A percentile compares a stretch with the other conserved stretches of the same genome.
Conservation (phyloP, 2,797 vertebrate species). For the Parauchenoglanis ngamensis region DNA sequence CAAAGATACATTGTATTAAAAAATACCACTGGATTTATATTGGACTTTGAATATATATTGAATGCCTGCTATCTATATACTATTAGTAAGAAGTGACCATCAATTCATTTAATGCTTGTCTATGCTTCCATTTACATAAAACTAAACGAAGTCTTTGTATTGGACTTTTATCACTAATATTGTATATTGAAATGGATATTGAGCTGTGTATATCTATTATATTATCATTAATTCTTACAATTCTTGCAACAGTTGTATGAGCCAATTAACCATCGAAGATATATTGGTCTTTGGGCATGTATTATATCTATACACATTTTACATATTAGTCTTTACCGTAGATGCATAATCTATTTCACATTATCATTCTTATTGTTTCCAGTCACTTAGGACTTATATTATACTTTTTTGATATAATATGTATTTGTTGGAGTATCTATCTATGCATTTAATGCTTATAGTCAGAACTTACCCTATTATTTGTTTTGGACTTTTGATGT, state of each 20-base stretch:
- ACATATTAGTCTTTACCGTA: background rate
- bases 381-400: background rate
- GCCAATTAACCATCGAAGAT: background rate
- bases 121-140: background rate
- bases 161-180: background rate
- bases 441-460: background rate
- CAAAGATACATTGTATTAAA: background rate
- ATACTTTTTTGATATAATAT: background rate
- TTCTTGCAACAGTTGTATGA: background rate
- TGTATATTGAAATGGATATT: background rate
- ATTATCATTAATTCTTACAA: background rate
- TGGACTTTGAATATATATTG: background rate
- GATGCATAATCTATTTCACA: background rate
- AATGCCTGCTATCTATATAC: background rate
- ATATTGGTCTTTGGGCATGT: background rate
- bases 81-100: background rate
- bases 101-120: background rate
- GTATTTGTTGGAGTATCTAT: background rate
- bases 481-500: background rate
- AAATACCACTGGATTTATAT: background rate
- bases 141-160: background rate
- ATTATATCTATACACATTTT: background rate
- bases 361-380: background rate
- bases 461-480: background rate
- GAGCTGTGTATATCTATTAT: background rate